phyloP scores from a whole-genome alignment of 1,140 invertebrate species.

The Pararge aegeria region DNA sequence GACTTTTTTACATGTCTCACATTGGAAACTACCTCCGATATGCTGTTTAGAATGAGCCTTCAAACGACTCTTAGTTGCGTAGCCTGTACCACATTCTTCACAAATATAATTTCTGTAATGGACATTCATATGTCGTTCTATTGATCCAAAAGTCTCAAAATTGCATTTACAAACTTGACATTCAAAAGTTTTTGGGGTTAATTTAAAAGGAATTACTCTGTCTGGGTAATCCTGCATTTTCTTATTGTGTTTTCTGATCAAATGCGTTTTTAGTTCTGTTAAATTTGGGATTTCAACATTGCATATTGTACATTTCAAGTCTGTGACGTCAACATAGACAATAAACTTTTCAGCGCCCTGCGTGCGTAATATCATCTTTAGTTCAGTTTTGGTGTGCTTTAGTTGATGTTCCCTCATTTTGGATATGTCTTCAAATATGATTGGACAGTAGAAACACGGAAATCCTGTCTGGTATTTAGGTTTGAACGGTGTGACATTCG shows the following conservation, averaged over 20 bases:
- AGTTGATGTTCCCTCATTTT: conserved; percentile 45
- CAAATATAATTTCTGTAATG: conserved; percentile 67
- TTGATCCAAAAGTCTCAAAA: conserved; percentile 62
- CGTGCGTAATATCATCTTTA: conserved; percentile 37
- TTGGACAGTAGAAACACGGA: conserved; percentile 60
- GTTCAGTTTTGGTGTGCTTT: conserved; percentile 32
- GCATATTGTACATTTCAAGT: conserved; percentile 51
- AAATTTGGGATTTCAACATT: conserved; percentile 38
- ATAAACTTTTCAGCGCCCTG: conserved; percentile 54
- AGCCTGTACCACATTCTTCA: conserved; percentile 61
- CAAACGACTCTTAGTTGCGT: conserved; percentile 56
- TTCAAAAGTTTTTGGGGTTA: conserved; percentile 36
- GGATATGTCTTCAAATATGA: conserved; percentile 43
- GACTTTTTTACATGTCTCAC: conserved; percentile 55
- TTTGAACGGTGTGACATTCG: conserved; percentile 56
- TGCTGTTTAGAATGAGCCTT: conserved; percentile 60
- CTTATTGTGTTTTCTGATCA: conserved; percentile 52
- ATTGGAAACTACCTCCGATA: conserved; percentile 45
- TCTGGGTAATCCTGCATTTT: conserved; percentile 49
- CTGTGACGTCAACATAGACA: conserved; percentile 54
- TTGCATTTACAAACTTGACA: conserved; percentile 60
- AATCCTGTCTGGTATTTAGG: conserved; percentile 49
- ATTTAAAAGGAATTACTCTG: conserved; percentile 57
- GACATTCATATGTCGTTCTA: conserved; percentile 67
- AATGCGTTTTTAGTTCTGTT: conserved; percentile 51